Evolutionary conservation across 2,888 invertebrate genomes (phyloP), one percentile per base, ranked within the genome.

Genomic region (Macropis europaea): DNA sequence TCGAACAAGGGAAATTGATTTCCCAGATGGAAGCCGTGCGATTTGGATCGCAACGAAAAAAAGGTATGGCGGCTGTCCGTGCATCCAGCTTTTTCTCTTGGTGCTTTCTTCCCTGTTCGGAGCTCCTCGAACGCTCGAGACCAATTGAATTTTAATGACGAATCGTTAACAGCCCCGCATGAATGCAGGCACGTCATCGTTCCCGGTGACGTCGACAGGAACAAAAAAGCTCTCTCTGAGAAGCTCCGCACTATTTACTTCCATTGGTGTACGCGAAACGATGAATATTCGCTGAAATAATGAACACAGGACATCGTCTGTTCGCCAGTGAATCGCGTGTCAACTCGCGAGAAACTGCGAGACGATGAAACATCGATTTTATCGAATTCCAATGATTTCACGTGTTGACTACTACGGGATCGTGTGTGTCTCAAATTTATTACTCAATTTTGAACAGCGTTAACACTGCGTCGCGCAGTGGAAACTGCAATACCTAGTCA

Each of bases 71-170:
- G 26, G 26, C 30, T 15, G 42, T 50, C 38, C 43, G 57, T 34
- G 30, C 32, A 30, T 19, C 11, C 19, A 9, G 13, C 19, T 40
- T 45, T 45, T 45, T 30, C 13, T 26, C n/a, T 15, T 17, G 5
- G n/a, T 9, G n/a, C 47, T n/a, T 17, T 17, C 47, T 22, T 40
- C 9, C 13, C 26, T 4, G 30, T 28, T 34, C 47, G 15, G 24
- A 3, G 30, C 40, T 24, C 24, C 22, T 36, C 36, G n/a, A 43
- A 40, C 34, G 40, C 42, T 36, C 38, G 36, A 43, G 56, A 56
- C 38, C 64, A 72, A 73, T 71, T 73, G 73, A 78, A 79, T 78
- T 79, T 79, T 76, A 78, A 79, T 72, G 73, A 79, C 70, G 73
- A 76, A 67, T 73, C 76, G 76, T 73, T 79, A 73, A 73, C 75